Evolutionary conservation across 2,888 invertebrate genomes (phyloP).

Genomic region (Aradus depressus): DNA sequence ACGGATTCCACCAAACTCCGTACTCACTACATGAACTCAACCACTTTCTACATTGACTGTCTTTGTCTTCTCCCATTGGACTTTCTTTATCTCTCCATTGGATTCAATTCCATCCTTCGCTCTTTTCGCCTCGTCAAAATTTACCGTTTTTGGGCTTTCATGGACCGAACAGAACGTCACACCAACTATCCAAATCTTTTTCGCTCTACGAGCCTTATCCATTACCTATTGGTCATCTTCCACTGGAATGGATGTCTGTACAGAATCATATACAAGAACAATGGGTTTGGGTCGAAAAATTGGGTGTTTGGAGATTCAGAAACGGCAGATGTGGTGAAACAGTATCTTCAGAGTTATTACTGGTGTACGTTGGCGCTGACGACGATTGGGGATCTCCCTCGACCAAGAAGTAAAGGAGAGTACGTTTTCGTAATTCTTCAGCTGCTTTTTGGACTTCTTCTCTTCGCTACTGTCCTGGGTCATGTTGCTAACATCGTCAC

Average conservation of each 20-base stretch:
- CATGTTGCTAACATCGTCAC: constrained; percentile 98
- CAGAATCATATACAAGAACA: constrained; percentile 91
- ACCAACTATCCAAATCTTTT: constrained; percentile 98
- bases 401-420: constrained; percentile 86
- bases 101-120: constrained; percentile 89
- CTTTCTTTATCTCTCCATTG: constrained; percentile 95
- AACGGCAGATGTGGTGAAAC: constrained; percentile 79
- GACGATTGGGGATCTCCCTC: constrained; percentile 84
- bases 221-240: constrained; percentile 94
- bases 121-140: constrained; percentile 94
- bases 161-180: constrained; percentile 95
- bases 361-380: constrained; percentile 95
- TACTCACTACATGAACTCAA: constrained; percentile 95
- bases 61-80: constrained; percentile 94
- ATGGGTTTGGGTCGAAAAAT: constrained; percentile 85
- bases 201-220: constrained; percentile 81
- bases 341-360: constrained; percentile 95
- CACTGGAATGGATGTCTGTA: constrained; percentile 99
- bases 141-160: constrained; percentile 96
- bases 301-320: constrained; percentile 84
- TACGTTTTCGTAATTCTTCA: constrained; percentile 92
- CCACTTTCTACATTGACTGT: constrained; percentile 96
- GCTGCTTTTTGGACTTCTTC: constrained; percentile 82
- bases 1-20: constrained; percentile 88
- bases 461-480: constrained; percentile 92